These are phyloP conservation scores for Aphrocallistes beatrix DNA, from an alignment of 37 sponge, comb jelly and placozoan genomes.

Conservation along the genomic window DNA sequence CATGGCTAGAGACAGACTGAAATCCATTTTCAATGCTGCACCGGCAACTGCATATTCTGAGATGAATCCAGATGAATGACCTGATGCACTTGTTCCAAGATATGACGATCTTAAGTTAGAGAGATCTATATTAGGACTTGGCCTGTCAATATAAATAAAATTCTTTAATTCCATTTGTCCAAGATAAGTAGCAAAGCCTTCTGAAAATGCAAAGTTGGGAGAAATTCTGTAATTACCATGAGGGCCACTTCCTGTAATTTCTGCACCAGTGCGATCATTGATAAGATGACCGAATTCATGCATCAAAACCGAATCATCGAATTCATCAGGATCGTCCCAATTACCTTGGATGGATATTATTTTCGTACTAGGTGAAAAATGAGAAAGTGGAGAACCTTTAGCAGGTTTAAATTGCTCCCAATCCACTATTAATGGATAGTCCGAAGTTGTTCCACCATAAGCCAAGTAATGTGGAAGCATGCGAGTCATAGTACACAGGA, in stretches of 20 bases:
- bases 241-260: neutral
- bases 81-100: neutral
- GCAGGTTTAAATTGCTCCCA: neutral
- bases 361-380: too few species aligned
- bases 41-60: neutral
- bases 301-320: neutral
- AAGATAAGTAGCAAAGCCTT: neutral
- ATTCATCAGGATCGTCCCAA: neutral
- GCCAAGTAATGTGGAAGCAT: neutral
- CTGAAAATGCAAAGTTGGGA: constrained; percentile 6
- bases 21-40: neutral
- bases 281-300: neutral
- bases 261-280: neutral
- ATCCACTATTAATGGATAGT: neutral
- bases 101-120: neutral
- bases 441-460: neutral
- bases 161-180: neutral
- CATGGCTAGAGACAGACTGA: neutral
- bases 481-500: neutral
- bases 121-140: neutral
- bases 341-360: neutral
- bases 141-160: neutral
- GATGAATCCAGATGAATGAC: neutral
- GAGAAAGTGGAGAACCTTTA: neutral
- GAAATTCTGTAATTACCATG: neutral